Evolutionary conservation across 2,797 vertebrate species (phyloP).

Genomic region (Crocodylus rhombifer): DNA sequence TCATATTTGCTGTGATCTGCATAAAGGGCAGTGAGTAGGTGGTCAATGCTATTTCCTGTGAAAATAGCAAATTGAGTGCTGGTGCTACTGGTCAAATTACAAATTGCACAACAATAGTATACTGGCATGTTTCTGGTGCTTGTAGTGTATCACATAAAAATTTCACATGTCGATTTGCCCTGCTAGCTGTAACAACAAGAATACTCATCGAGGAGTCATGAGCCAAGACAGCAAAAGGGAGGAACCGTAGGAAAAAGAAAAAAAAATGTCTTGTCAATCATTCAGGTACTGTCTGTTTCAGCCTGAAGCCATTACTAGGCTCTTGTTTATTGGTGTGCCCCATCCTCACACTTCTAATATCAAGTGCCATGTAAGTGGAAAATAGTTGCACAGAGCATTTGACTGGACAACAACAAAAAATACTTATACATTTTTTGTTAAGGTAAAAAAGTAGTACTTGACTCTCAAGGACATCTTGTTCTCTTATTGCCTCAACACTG

Average conservation of each 20-base stretch:
- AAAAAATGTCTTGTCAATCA: not conserved
- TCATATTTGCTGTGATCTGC: not conserved
- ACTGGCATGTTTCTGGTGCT: not conserved
- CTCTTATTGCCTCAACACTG: not conserved
- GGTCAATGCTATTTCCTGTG: not conserved
- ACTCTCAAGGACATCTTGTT: not conserved
- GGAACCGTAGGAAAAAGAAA: not conserved
- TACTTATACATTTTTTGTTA: not conserved
- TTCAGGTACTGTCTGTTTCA: not conserved
- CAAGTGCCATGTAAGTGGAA: not conserved
- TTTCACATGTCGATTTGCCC: not conserved
- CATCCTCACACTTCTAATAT: not conserved
- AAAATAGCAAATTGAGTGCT: not conserved
- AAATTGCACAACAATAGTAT: not conserved
- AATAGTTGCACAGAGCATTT: not conserved
- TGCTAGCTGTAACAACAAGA: not conserved
- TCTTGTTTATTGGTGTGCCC: not conserved
- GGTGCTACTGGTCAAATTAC: not conserved
- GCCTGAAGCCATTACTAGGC: not conserved
- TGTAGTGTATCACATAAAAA: not conserved
- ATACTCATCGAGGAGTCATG: not conserved
- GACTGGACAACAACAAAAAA: not conserved
- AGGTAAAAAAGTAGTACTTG: not conserved
- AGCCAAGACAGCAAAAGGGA: not conserved
- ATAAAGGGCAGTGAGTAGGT: not conserved